Conservation (phyloP, 35 echinoderm and acorn worm genomes). For the Anneissia japonica region DNA sequence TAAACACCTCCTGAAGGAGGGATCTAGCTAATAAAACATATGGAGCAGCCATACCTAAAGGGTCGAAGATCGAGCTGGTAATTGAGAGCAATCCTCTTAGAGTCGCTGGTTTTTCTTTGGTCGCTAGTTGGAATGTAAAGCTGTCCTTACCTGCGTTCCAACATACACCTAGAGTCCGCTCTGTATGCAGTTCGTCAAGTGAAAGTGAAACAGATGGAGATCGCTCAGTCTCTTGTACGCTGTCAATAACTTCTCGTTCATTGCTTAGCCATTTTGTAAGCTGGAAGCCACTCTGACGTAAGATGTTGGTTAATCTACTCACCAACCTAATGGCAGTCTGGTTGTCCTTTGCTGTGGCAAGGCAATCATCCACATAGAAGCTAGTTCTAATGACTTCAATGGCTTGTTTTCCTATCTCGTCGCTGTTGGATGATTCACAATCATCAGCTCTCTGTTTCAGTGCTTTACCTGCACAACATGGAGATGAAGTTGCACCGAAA, state of each 20-base stretch:
- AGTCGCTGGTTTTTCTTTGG: slow-evolving; percentile 28
- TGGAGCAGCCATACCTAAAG: slow-evolving; percentile 31
- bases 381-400: neutral
- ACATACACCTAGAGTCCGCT: slow-evolving; percentile 45
- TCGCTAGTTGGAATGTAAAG: slow-evolving; percentile 38
- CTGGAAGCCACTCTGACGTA: slow-evolving; percentile 36
- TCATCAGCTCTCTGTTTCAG: slow-evolving; percentile 23
- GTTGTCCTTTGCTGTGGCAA: neutral
- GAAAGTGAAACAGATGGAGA: slow-evolving; percentile 14
- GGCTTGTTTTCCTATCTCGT: neutral
- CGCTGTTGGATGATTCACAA: neutral
- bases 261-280: slow-evolving; percentile 78
- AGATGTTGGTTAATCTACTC: slow-evolving; percentile 5
- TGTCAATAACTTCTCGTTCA: slow-evolving; percentile 24
- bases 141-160: slow-evolving; percentile 49
- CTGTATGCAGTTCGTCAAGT: slow-evolving; percentile 35
- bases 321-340: slow-evolving; percentile 23
- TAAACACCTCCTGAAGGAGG: slow-evolving; percentile 32
- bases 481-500: slow-evolving; percentile 20
- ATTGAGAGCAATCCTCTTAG: slow-evolving; percentile 45
- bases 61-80: slow-evolving; percentile 35
- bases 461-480: slow-evolving; percentile 32
- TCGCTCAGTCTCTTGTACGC: slow-evolving; percentile 22
- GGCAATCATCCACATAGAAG: slow-evolving; percentile 11
- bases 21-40: slow-evolving; percentile 34